A percentile compares a stretch with the other conserved stretches of the same genome.
Evolutionary conservation across 1,140 invertebrate species (phyloP).

Genomic region (Drosophila ficusphila): DNA sequence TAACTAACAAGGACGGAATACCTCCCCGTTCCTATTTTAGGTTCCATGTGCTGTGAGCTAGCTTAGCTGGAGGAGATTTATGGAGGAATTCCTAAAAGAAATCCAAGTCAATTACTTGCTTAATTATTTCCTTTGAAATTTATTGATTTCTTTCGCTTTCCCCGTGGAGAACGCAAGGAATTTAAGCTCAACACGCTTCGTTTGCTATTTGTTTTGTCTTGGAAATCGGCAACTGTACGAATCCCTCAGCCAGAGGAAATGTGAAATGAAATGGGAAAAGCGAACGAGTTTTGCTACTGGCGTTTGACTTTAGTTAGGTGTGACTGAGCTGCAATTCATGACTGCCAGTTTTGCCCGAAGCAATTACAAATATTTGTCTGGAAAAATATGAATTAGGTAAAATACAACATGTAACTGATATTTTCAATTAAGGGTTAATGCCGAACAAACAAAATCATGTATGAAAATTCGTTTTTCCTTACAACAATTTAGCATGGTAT

Average conservation of each 20-base stretch:
- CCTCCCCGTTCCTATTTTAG: slow-evolving; percentile 35
- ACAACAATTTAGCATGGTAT: too few species aligned
- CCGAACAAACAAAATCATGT: neutral
- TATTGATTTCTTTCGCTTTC: slow-evolving; percentile 71
- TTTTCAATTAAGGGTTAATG: neutral
- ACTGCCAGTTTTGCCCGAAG: slow-evolving; percentile 10
- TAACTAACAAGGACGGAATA: slow-evolving; percentile 41
- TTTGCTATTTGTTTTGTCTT: slow-evolving; percentile 70
- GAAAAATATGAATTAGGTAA: slow-evolving; percentile 5
- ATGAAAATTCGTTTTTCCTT: slow-evolving; percentile 2
- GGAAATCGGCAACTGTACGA: slow-evolving; percentile 41
- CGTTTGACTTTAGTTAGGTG: slow-evolving; percentile 36
- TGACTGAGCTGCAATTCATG: slow-evolving; percentile 4
- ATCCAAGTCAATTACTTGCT: slow-evolving; percentile 84
- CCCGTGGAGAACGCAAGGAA: slow-evolving; percentile 41
- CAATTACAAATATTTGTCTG: slow-evolving; percentile 3
- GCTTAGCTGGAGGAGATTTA: slow-evolving; percentile 79
- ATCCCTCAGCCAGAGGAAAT: slow-evolving; percentile 19
- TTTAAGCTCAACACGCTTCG: slow-evolving; percentile 52
- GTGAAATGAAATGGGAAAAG: slow-evolving; percentile 57
- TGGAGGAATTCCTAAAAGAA: slow-evolving; percentile 83
- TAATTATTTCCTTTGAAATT: slow-evolving; percentile 84
- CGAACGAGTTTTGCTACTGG: slow-evolving; percentile 36
- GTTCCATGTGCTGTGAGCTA: slow-evolving; percentile 41
- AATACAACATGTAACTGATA: neutral